Evolutionary conservation across 23 tunicate genomes (phyloP).

Genomic region (Ascidia mentula): DNA sequence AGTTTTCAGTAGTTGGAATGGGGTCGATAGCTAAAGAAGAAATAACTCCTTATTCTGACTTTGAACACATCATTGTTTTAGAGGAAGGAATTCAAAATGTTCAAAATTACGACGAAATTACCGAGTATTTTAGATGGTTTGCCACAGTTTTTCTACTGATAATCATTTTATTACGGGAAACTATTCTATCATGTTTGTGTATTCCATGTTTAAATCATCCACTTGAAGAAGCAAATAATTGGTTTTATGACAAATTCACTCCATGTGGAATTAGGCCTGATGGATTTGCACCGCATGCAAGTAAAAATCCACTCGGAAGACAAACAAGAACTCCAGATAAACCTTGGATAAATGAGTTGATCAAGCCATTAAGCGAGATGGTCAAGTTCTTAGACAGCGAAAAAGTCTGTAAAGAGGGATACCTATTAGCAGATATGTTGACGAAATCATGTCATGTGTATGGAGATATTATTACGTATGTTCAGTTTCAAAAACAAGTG

Average conservation of each 20-base stretch:
- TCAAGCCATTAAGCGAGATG: constrained; percentile 5
- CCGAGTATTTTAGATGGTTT: not conserved
- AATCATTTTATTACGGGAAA: not conserved
- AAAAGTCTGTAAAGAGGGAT: not conserved
- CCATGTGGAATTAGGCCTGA: constrained; percentile 33
- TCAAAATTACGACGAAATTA: not conserved
- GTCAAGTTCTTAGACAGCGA: not conserved
- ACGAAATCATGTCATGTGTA: not conserved
- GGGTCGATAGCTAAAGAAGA: not conserved
- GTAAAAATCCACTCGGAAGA: constrained; percentile 37
- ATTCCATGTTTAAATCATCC: not conserved
- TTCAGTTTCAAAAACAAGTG: not conserved
- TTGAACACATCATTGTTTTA: not conserved
- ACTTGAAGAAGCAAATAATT: not conserved
- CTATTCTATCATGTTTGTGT: not conserved
- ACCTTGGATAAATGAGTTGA: not conserved
- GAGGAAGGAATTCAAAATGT: not conserved
- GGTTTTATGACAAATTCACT: constrained; percentile 28
- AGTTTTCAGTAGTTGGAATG: not conserved
- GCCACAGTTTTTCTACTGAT: not conserved
- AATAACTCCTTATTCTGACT: constrained; percentile 12
- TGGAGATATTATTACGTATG: not conserved
- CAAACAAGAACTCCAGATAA: not conserved
- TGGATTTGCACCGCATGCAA: constrained; percentile 29
- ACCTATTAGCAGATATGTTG: not conserved